Evolutionary conservation across 1,140 invertebrate genomes (phyloP), one percentile per base, ranked within the genome.

Genomic region (Cyclina sinensis): DNA sequence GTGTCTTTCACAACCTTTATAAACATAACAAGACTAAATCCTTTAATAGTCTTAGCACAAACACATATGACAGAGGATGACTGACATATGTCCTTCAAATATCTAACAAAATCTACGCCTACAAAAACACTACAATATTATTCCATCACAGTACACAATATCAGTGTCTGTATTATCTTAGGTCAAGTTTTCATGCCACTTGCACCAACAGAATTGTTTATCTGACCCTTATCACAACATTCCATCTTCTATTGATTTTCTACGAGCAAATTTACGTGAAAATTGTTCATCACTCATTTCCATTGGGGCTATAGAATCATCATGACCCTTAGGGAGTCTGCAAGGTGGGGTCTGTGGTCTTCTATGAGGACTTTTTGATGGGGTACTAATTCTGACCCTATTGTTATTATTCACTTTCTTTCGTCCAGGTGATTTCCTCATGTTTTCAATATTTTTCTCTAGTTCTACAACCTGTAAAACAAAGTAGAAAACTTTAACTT

Each of bases 241-340:
- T 12, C 18, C 54, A 46, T 86, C 84, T 46, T 86, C 84, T 24
- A 86, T 86, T 35, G 84, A 86, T 48, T 86, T 86, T 76, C 84
- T 76, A 32, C 85, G 39, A 1, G 85, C 76, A 76, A 88, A 88
- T 48, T 83, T 82, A 51, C 79, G 76, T 11, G 81, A 43, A 43
- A 88, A 88, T 39, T 88, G 78, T 73, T 88, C 86, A 76, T 88
- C 86, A n/a, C n/a, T 54, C 86, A 88, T 82, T 46, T 43, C 48
- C 86, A 88, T 88, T 14, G 86, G 86, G 4, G 37, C 68, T 46
- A 83, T 59, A 21, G 85, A 87, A 18, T 88, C 86, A 39, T 88
- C 48, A 27, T 88, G 86, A 62, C 79, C 51, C n/a, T 83, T 82
- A 21, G 86, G 86, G 37, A 88, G 86, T 24, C 86, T 68, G n/a